A percentile compares a stretch with the other conserved stretches of the same genome.
These are phyloP conservation scores for Neria commutata DNA, from an alignment of 2,888 invertebrate species.

Conservation along the genomic window DNA sequence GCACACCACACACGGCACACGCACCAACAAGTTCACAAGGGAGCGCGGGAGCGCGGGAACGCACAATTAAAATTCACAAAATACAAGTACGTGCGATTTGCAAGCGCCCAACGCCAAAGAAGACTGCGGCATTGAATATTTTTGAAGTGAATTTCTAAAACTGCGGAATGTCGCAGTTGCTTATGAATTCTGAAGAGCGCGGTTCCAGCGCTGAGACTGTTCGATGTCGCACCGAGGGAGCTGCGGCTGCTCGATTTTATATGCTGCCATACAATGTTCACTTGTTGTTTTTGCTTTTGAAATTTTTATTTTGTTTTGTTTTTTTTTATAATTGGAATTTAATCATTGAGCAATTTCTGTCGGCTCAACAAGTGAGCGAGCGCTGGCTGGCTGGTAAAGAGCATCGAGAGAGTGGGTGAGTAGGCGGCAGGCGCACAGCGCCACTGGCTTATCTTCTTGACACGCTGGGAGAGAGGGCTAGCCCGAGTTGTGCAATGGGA, in stretches of 20 bases:
- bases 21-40: background rate
- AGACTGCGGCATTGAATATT: conserved; percentile 12
- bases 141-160: conserved; percentile 5
- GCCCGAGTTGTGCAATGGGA: background rate
- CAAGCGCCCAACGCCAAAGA: conserved; percentile 10
- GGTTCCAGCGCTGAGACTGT: background rate
- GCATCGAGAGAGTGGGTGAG: background rate
- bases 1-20: no score
- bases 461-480: background rate
- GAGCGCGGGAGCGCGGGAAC: background rate
- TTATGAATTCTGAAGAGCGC: background rate
- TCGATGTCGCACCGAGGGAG: background rate
- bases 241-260: conserved; percentile 9
- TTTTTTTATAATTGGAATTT: conserved; percentile 30
- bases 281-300: conserved; percentile 12
- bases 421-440: background rate
- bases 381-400: background rate
- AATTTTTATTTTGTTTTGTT: conserved; percentile 4
- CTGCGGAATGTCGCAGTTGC: conserved; percentile 4
- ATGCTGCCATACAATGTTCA: conserved; percentile 19
- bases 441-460: background rate
- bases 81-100: background rate
- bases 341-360: conserved; percentile 32
- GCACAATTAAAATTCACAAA: background rate
- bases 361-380: conserved; percentile 1